Evolutionary conservation across 2,113 vertebrate species (phyloP), one percentile per base, ranked within the genome.

Genomic region (Tympanuchus pallidicinctus): DNA sequence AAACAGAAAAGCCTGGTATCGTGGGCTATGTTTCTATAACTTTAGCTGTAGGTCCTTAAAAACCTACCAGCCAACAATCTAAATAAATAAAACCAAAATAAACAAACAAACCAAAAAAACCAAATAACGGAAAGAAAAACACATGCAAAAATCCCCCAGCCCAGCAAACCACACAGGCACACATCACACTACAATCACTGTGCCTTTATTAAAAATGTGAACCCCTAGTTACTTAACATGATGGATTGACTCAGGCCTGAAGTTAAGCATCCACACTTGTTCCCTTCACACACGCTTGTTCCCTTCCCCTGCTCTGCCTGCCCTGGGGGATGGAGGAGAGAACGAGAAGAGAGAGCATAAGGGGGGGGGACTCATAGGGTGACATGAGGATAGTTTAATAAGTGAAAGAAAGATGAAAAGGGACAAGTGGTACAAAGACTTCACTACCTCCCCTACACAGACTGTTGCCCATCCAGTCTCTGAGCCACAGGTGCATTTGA

Each of bases 121-220:
- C 47, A 73, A 67, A 34, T 21, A 63, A 76, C 8, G 50, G 21
- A 4, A 73, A 48, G 47, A 63, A 38, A 8, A 36, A 77, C 30
- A 4, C 30, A 27, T 8, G 10, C 30, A 32, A 8, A 59, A n/a
- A 20, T 19, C 13, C 6, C 8, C 10, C 45, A 48, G 0, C 9
- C 8, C 17, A n/a, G 45, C 47, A 66, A 75, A 61, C 20, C 28
- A n/a, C 8, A 34, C 32, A 19, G 42, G 25, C 7, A 50, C n/a
- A 56, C 6, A 27, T 11, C 50, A n/a, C 25, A 14, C 65, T 48
- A 66, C 20, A 3, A 10, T 32, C 19, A 79, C 61, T 43, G 8
- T 66, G 71, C 34, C 28, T 84, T 87, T 24, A 34, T 45, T 59
- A 84, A 70, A 50, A 65, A 34, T 4, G 0, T 27, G 48, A 25